Conservation (phyloP, 1,140 invertebrate genomes). For the Listronotus oregonensis region DNA sequence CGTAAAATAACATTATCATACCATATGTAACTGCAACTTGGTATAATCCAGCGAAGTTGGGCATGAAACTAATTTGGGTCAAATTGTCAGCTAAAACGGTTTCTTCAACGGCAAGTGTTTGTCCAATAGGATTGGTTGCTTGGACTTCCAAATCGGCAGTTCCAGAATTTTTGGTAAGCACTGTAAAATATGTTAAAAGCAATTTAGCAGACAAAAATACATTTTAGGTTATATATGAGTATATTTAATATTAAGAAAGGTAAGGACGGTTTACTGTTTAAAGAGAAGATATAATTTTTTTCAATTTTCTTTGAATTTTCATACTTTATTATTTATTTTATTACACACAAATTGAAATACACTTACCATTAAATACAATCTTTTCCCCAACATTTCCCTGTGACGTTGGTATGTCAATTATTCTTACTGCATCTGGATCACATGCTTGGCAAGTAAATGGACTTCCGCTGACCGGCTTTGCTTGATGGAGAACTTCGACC, state of each 20-base stretch:
- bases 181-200: slow-evolving; percentile 59
- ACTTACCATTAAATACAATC: slow-evolving; percentile 79
- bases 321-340: no score
- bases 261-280: no score
- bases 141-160: slow-evolving; percentile 88
- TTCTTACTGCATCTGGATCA: slow-evolving; percentile 67
- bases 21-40: slow-evolving; percentile 88
- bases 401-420: slow-evolving; percentile 75
- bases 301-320: no score
- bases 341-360: neutral
- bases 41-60: slow-evolving; percentile 86
- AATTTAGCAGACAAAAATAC: neutral
- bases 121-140: slow-evolving; percentile 86
- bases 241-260: no score
- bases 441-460: slow-evolving; percentile 96
- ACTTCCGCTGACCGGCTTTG: slow-evolving; percentile 89
- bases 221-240: no score
- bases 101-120: slow-evolving; percentile 82
- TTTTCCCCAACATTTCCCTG: slow-evolving; percentile 83
- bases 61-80: slow-evolving; percentile 82
- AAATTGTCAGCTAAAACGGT: slow-evolving; percentile 74
- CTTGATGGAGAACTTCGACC: slow-evolving; percentile 87
- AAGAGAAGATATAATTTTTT: no score
- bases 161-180: slow-evolving; percentile 85
- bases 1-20: neutral